These are phyloP conservation scores for Tuta absoluta DNA, from an alignment of 2,888 invertebrate species.

Conservation along the genomic window DNA sequence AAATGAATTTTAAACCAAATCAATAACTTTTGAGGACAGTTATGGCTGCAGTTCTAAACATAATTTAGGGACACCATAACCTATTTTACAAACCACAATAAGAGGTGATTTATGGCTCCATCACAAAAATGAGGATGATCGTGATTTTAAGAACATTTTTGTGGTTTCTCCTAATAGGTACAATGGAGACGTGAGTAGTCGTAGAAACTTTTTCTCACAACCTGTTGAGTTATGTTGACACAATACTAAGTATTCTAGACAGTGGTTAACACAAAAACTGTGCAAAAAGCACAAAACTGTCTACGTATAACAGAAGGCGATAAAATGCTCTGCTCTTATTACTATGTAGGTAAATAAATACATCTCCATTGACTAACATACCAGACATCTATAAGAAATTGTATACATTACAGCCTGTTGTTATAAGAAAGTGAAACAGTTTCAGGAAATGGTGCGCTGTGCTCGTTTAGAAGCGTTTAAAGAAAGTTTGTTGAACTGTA, in stretches of 20 bases:
- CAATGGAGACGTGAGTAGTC: constrained; percentile 1
- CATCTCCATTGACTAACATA: constrained; percentile 23
- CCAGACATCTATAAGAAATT: constrained; percentile 16
- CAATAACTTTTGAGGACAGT: constrained; percentile 1
- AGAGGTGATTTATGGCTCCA: background rate
- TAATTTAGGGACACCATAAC: constrained; percentile 1
- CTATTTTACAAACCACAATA: background rate
- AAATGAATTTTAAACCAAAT: background rate
- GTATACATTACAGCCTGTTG: constrained; percentile 17
- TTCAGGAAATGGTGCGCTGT: constrained; percentile 33
- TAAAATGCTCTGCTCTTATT: constrained; percentile 23
- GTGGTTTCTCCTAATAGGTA: background rate
- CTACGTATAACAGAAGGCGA: background rate
- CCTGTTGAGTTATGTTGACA: constrained; percentile 6
- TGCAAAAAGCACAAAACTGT: constrained; percentile 12
- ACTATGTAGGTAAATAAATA: constrained; percentile 16
- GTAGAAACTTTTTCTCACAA: constrained; percentile 21
- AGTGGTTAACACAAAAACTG: constrained; percentile 14
- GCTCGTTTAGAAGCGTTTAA: constrained; percentile 38
- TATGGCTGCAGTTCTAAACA: background rate
- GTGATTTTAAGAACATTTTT: background rate
- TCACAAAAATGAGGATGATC: background rate
- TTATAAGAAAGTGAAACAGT: constrained; percentile 28
- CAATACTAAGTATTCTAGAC: constrained; percentile 22
- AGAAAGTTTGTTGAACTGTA: constrained; percentile 69